phyloP scores from a whole-genome alignment of 2,888 invertebrate genomes.

The Pristionchus fissidentatus region DNA sequence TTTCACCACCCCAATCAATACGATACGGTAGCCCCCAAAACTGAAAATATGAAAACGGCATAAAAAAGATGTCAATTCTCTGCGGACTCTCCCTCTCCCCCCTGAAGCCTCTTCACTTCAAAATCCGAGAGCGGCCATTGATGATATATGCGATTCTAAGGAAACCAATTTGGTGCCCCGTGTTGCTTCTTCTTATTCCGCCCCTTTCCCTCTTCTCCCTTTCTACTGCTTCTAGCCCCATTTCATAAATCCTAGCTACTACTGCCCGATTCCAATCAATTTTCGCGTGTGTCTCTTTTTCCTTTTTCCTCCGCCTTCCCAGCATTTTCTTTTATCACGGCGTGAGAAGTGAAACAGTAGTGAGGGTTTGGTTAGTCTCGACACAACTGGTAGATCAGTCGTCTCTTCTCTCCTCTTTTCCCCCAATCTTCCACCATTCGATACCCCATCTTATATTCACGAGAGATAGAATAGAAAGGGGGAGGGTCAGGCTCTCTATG shows the following conservation, averaged over 20 bases:
- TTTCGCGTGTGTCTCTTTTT: not conserved
- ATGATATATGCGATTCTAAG: constrained; percentile 7
- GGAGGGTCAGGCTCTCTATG: constrained; percentile 39
- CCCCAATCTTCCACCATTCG: constrained; percentile 21
- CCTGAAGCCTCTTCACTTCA: not conserved
- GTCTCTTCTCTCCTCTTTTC: constrained; percentile 1
- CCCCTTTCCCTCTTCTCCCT: not conserved
- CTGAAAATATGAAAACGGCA: not conserved
- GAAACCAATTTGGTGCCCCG: constrained; percentile 39
- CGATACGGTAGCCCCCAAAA: constrained; percentile 22
- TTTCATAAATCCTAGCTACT: constrained; percentile 37
- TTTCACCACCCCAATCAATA: too few relatives aligned
- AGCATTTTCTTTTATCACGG: constrained; percentile 11
- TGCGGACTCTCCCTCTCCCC: too few relatives aligned
- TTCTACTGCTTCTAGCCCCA: not conserved
- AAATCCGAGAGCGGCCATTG: not conserved
- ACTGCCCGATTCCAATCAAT: constrained; percentile 30
- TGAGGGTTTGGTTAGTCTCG: too few relatives aligned
- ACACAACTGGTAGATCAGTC: not conserved
- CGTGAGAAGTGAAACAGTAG: not conserved
- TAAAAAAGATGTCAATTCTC: too few relatives aligned
- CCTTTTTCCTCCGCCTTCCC: too few relatives aligned
- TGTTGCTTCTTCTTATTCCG: too few relatives aligned
- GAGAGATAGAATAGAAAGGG: not conserved
- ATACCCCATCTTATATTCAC: constrained; percentile 28